A percentile compares a stretch with the other conserved stretches of the same genome.
Evolutionary conservation across 2,797 vertebrate genomes (phyloP).

Genomic region (Rhincodon typus): DNA sequence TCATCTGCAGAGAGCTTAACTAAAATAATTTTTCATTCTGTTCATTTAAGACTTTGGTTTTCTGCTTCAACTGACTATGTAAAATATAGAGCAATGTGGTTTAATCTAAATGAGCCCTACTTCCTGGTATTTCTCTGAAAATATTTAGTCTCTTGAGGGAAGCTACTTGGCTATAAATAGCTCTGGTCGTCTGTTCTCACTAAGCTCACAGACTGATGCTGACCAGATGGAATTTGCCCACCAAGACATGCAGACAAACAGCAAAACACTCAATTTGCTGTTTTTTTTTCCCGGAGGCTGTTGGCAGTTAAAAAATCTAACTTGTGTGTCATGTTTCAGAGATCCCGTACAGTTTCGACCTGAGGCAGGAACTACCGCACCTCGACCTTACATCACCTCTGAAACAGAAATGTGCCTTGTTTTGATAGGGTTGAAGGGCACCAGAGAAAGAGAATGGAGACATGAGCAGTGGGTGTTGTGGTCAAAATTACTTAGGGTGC

Average conservation of each 20-base stretch:
- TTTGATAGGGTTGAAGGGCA: not conserved
- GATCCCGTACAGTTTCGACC: not conserved
- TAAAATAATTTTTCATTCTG: not conserved
- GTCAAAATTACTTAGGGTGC: no score
- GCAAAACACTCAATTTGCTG: not conserved
- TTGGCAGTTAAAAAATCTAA: not conserved
- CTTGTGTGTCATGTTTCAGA: not conserved
- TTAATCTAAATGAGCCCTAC: constrained; percentile 29
- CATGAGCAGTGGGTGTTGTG: no score
- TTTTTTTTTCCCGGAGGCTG: not conserved
- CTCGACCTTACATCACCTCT: not conserved
- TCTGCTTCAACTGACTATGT: not conserved
- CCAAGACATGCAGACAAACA: constrained; percentile 32
- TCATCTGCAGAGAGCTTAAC: not conserved
- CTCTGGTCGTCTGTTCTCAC: constrained; percentile 27
- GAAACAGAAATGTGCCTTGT: not conserved
- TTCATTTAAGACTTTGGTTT: not conserved
- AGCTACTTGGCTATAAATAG: constrained; percentile 9
- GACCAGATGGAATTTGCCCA: constrained; percentile 8
- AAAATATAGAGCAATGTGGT: constrained; percentile 27
- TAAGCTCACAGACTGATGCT: constrained; percentile 20
- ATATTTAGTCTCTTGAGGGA: constrained; percentile 35
- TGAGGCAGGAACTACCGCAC: not conserved
- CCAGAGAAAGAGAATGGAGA: not conserved
- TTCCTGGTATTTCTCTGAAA: constrained; percentile 36